Conservation (phyloP, 2,797 vertebrate genomes). For the Distichodus sexfasciatus region DNA sequence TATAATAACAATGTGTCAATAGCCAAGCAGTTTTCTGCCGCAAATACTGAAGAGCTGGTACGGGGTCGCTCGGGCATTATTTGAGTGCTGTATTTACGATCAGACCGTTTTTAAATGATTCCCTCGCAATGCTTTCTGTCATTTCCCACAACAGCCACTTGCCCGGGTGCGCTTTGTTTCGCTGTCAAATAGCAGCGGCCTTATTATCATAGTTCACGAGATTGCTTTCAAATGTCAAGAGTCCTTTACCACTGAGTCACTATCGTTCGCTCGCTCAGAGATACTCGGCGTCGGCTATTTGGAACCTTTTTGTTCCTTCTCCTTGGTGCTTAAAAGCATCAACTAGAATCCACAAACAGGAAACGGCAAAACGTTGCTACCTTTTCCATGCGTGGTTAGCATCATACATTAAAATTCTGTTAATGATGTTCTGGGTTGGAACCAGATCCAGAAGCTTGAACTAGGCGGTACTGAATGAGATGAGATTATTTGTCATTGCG, state of each 20-base stretch:
- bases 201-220: conserved; percentile 4
- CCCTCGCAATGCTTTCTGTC: neutral
- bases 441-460: too few relatives aligned
- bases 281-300: neutral
- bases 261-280: neutral
- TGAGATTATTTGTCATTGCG: too few relatives aligned
- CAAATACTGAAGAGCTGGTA: too few relatives aligned
- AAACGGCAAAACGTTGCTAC: neutral
- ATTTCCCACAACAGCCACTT: neutral
- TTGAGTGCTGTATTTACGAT: too few relatives aligned
- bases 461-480: too few relatives aligned
- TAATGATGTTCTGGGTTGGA: too few relatives aligned
- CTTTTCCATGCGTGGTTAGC: neutral
- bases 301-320: neutral
- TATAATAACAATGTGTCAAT: too few relatives aligned
- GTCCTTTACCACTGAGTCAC: neutral
- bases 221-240: conserved; percentile 10
- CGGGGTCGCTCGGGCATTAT: too few relatives aligned
- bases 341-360: neutral
- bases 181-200: neutral
- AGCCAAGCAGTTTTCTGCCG: too few relatives aligned
- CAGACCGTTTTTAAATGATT: neutral
- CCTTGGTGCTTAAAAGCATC: neutral
- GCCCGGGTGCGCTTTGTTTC: neutral
- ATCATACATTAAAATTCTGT: neutral